Evolutionary conservation across 2,888 invertebrate genomes (phyloP).

Genomic region (Cheilosia grossa): DNA sequence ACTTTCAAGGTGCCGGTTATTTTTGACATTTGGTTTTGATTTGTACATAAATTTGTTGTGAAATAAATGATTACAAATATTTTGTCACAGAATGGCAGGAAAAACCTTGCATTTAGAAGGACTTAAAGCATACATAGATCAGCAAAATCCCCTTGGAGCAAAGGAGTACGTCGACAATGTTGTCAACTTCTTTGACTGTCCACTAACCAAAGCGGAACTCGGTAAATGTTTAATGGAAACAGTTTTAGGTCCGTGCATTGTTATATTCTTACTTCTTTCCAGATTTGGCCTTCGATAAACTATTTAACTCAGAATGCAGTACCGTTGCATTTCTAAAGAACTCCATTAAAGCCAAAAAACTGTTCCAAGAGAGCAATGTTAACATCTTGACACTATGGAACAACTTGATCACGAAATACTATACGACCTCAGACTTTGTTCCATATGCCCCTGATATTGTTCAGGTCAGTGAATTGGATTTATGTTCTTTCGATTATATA

Average conservation of each 20-base stretch:
- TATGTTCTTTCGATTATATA: not conserved
- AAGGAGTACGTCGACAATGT: conserved; percentile 75
- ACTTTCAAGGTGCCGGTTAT: not conserved
- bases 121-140: conserved; percentile 67
- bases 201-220: conserved; percentile 73
- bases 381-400: conserved; percentile 76
- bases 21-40: not conserved
- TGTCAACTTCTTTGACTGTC: conserved; percentile 71
- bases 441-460: conserved; percentile 66
- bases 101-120: conserved; percentile 67
- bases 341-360: conserved; percentile 53
- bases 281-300: conserved; percentile 76
- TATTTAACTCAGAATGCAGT: conserved; percentile 74
- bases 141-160: conserved; percentile 72
- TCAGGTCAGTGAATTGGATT: conserved; percentile 60
- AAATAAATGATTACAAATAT: not conserved
- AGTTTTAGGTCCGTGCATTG: not conserved
- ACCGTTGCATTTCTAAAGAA: conserved; percentile 72
- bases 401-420: conserved; percentile 73
- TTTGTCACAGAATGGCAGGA: conserved; percentile 49
- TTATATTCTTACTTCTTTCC: not conserved
- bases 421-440: conserved; percentile 50
- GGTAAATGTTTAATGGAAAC: conserved; percentile 59
- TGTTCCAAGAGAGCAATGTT: conserved; percentile 75
- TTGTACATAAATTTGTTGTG: conserved; percentile 5